These are phyloP conservation scores for Oncorhynchus mykiss DNA, from an alignment of 2,113 vertebrate species.

Conservation along the genomic window DNA sequence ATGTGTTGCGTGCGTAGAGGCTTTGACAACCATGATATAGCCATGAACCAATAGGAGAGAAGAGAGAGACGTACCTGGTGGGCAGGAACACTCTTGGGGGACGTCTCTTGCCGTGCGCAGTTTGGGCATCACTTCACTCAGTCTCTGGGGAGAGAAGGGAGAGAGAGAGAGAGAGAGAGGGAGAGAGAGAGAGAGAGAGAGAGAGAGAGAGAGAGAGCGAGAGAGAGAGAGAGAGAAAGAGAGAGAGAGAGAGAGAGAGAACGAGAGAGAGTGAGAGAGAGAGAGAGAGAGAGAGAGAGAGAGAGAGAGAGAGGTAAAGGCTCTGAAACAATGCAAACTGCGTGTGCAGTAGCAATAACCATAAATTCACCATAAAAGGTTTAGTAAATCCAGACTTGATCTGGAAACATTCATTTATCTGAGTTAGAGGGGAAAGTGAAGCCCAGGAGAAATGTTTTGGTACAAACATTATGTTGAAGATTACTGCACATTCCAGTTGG, in stretches of 20 bases:
- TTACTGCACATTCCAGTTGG: background rate
- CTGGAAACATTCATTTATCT: background rate
- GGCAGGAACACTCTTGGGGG: slow-evolving; percentile 82
- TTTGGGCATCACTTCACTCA: slow-evolving; percentile 78
- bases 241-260: background rate
- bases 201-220: background rate
- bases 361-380: background rate
- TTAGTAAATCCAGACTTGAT: background rate
- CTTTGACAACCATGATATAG: background rate
- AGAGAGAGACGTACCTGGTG: slow-evolving; percentile 81
- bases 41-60: background rate
- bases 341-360: background rate
- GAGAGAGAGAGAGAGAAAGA: background rate
- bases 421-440: background rate
- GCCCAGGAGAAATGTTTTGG: background rate
- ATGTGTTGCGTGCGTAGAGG: background rate
- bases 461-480: background rate
- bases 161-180: background rate
- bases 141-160: slow-evolving; percentile 71
- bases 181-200: background rate
- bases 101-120: slow-evolving; percentile 79
- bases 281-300: background rate
- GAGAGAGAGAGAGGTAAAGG: background rate
- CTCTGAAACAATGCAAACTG: background rate
- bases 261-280: background rate